These are phyloP conservation scores for Cassiopea andromeda DNA, from an alignment of 30 jellyfish, hydroid and myxozoan genomes.

Conservation along the genomic window DNA sequence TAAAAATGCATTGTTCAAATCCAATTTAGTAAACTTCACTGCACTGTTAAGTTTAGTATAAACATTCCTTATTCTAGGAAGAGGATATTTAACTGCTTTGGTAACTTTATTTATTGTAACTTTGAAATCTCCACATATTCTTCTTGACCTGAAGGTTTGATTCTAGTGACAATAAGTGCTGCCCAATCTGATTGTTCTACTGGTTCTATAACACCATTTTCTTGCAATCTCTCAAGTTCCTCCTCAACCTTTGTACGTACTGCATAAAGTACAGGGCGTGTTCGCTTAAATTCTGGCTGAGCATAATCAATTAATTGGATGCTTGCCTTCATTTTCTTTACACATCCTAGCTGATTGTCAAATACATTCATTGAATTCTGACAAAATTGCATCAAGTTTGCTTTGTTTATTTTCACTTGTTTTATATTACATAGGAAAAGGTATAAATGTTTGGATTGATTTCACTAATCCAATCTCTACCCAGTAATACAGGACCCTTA, in stretches of 20 bases:
- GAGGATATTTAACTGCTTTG: background rate
- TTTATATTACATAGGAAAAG: background rate
- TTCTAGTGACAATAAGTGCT: background rate
- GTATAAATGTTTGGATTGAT: background rate
- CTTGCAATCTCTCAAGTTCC: background rate
- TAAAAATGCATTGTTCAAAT: background rate
- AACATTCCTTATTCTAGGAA: background rate
- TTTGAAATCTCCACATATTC: background rate
- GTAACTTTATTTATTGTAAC: background rate
- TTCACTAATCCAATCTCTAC: background rate
- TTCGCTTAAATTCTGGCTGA: background rate
- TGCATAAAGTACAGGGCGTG: background rate
- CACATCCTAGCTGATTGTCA: background rate
- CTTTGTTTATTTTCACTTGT: background rate
- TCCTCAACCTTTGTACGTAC: background rate
- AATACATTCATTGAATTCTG: background rate
- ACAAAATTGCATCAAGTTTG: background rate
- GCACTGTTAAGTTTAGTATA: background rate
- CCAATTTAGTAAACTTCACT: background rate
- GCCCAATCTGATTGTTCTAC: background rate
- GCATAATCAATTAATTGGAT: background rate
- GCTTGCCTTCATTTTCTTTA: background rate
- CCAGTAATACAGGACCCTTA: background rate
- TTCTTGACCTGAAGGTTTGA: background rate
- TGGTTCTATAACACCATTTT: background rate